Percentiles rank a stretch among this genome's conserved stretches.
Conservation (phyloP, 1,140 invertebrate species). For the Danaus plexippus region DNA sequence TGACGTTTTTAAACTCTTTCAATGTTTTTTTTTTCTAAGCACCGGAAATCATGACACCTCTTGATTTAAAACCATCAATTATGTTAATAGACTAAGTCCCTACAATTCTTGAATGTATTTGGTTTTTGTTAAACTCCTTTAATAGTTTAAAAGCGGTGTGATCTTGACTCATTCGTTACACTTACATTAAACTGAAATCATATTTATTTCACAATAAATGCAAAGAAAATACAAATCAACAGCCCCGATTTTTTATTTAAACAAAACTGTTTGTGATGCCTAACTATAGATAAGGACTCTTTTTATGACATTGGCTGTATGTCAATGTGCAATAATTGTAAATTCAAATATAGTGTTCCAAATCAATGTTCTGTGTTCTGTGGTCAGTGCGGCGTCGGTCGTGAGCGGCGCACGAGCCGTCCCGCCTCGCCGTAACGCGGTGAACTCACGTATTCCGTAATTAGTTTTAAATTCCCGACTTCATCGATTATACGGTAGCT, state of each 20-base stretch:
- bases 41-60: constrained; percentile 22
- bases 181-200: not conserved
- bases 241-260: not conserved
- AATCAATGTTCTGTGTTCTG: not conserved
- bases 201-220: not conserved
- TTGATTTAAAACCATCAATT: constrained; percentile 21
- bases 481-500: constrained; percentile 20
- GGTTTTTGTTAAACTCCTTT: constrained; percentile 4
- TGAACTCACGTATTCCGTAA: constrained; percentile 17
- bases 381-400: constrained; percentile 3
- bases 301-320: not conserved
- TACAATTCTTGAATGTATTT: constrained; percentile 1
- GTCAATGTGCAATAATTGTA: not conserved
- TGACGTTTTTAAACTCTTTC: constrained; percentile 19
- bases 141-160: constrained; percentile 6
- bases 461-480: constrained; percentile 8
- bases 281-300: not conserved
- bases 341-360: not conserved
- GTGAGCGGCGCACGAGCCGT: constrained; percentile 18
- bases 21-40: constrained; percentile 6
- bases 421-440: constrained; percentile 14
- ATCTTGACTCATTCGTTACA: constrained; percentile 7
- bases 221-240: not conserved
- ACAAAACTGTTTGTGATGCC: no score
- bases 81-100: constrained; percentile 16